Base-by-base conservation (phyloP, 2,797 vertebrate genomes). In the Ataeniobius toweri region DNA sequence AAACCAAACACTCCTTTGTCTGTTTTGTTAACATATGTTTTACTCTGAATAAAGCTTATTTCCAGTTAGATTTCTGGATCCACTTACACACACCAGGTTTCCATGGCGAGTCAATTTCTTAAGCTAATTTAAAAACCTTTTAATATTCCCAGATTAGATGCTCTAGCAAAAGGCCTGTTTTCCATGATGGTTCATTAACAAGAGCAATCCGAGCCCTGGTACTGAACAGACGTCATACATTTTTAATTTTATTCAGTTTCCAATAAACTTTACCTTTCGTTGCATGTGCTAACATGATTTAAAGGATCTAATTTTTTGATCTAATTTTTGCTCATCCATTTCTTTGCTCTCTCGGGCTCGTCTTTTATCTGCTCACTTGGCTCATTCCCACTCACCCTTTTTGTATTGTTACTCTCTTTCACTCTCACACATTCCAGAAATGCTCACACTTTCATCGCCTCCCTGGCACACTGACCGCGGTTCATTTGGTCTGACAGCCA, bases 391-490 rank as follows among this genome's bases (percentile, higher is more conserved):
- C 80, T 84, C 82, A 74, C 76, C 78, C 90, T 81, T 91, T 91
- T 92, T 89, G 79, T 88, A 70, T 84, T 80, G 55, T 81, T 85
- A 58, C 78, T 61, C 78, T 71, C 79, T 56, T 76, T 77, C 78
- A 53, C 20, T 22, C 75, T 59, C 80, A 77, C 80, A 71, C 83
- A 91, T 81, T 93, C 81, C 85, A 84, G 77, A 16, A 85, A 86
- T 79, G 51, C 75, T 59, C 31, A 6, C 77, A 82, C 87, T 73
- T 81, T 82, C 58, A 53, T 72, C 51, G 6, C 59, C 81, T 88
- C 86, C 79, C 83, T 89, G 88, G 75, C 91, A 90, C 87, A 91
- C 86, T 92, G 89, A 93, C 93, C 83, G 82, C 92, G 75, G 92
- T 93, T 91, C 75, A 76, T 84, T 41, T 71, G 80, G 72, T 80